Percentiles rank a stretch among this genome's conserved stretches.
Conservation (phyloP, 2,113 vertebrate genomes). For the Dasyprocta punctata region DNA sequence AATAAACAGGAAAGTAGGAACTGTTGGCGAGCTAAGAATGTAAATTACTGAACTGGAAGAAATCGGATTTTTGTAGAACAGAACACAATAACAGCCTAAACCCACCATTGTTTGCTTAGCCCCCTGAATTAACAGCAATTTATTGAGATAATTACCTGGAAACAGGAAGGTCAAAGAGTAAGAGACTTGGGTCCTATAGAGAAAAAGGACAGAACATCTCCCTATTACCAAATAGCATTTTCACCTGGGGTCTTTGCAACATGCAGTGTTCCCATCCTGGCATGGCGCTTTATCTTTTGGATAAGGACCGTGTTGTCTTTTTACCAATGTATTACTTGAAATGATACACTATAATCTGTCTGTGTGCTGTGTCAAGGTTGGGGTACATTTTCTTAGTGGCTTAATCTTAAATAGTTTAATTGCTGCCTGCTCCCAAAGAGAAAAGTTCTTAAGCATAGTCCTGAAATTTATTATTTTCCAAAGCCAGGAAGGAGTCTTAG, state of each 20-base stretch:
- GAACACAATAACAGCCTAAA: conserved; percentile 1
- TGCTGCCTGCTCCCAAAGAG: not conserved
- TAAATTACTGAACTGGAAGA: not conserved
- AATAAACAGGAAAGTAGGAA: not conserved
- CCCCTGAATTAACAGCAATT: not conserved
- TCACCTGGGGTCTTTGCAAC: not conserved
- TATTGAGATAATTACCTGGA: not conserved
- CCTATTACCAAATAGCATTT: conserved; percentile 38
- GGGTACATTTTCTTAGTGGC: not conserved
- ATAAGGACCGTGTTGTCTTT: conserved; percentile 48
- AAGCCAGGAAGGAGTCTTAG: not conserved
- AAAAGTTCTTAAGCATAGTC: not conserved
- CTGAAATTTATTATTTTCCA: not conserved
- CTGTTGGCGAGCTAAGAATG: not conserved
- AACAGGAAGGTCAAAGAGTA: conserved; percentile 5
- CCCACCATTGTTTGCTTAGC: not conserved
- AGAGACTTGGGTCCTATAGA: not conserved
- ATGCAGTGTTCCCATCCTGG: not conserved
- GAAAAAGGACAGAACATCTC: not conserved
- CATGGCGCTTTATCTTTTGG: conserved; percentile 21
- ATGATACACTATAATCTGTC: conserved; percentile 15
- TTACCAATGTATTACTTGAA: conserved; percentile 62
- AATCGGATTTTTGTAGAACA: not conserved
- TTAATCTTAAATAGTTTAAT: conserved; percentile 53
- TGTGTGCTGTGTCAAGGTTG: not conserved